Evolutionary conservation across 2,797 vertebrate species (phyloP), one percentile per base, ranked within the genome.

Genomic region (Acanthopagrus latus): DNA sequence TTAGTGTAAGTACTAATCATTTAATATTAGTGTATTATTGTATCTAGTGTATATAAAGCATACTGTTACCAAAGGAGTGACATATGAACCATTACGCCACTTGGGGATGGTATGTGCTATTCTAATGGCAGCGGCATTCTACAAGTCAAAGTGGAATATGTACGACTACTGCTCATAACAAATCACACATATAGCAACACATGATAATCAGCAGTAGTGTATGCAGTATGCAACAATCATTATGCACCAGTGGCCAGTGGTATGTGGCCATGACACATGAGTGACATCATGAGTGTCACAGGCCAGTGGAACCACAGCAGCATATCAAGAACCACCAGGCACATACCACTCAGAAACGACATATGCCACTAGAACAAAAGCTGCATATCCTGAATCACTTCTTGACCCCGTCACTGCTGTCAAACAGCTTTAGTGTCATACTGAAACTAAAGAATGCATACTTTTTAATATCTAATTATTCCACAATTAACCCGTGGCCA

Each of bases 381-480:
- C 48, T 21, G 65, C 33, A 46, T 46, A 33, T 12, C 66, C 27
- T 11, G 21, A 55, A 27, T 14, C 48, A 46, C 18, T 59, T n/a
- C 38, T 21, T 51, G 17, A 47, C 48, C 21, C 56, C 21, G 7
- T 7, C 8, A 18, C 25, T 41, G 56, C 66, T 66, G 65, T 71
- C 64, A 56, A 72, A 65, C 25, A 57, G 18, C 10, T 21, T 60
- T 50, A 47, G 21, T 20, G 50, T 56, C 51, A 62, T 12, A 59
- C 51, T 63, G 17, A 16, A 59, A 52, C 17, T 16, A 50, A 76
- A 71, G 47, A 51, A 60, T 27, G n/a, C 60, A 71, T 20, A 7
- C 20, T 59, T 86, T 29, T 64, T 27, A 27, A 27, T 27, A 27
- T 27, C 27, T 27, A 27, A 27, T 27, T 27, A 14, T 47, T 41